These are phyloP conservation scores for Drosophila birchii DNA, from an alignment of 2,888 invertebrate genomes.

Conservation along the genomic window DNA sequence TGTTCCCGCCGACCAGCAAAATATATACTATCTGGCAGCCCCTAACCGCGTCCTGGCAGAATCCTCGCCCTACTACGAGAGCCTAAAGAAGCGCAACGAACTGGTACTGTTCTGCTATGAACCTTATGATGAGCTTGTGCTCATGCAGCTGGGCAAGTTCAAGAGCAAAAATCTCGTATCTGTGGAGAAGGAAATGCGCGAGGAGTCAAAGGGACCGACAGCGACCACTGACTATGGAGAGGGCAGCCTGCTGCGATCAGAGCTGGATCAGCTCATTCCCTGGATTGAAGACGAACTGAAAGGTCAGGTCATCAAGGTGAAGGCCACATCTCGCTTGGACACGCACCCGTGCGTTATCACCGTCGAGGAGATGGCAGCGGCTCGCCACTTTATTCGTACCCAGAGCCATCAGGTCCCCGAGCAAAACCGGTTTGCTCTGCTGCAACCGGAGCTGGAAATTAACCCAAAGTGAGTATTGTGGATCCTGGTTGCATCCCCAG, in stretches of 20 bases:
- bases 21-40: conserved; percentile 96
- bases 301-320: conserved; percentile 93
- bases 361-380: conserved; percentile 98
- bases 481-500: not conserved
- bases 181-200: conserved; percentile 96
- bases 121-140: conserved; percentile 97
- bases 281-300: conserved; percentile 92
- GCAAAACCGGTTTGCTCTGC: conserved; percentile 92
- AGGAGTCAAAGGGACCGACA: conserved; percentile 87
- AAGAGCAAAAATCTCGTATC: conserved; percentile 91
- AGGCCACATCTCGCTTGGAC: conserved; percentile 93
- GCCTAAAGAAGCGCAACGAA: conserved; percentile 92
- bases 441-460: conserved; percentile 96
- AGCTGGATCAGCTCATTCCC: conserved; percentile 91
- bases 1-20: conserved; percentile 90
- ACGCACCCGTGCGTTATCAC: conserved; percentile 97
- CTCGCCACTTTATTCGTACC: conserved; percentile 96
- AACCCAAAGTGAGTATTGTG: conserved; percentile 91
- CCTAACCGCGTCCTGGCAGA: conserved; percentile 97
- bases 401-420: conserved; percentile 93
- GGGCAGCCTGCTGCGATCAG: conserved; percentile 89
- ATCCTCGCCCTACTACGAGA: conserved; percentile 97
- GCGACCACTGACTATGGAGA: conserved; percentile 87
- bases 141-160: conserved; percentile 93
- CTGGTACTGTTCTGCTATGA: conserved; percentile 98